Conservation (phyloP, 2,797 vertebrate species). For the Neostethus bicornis region DNA sequence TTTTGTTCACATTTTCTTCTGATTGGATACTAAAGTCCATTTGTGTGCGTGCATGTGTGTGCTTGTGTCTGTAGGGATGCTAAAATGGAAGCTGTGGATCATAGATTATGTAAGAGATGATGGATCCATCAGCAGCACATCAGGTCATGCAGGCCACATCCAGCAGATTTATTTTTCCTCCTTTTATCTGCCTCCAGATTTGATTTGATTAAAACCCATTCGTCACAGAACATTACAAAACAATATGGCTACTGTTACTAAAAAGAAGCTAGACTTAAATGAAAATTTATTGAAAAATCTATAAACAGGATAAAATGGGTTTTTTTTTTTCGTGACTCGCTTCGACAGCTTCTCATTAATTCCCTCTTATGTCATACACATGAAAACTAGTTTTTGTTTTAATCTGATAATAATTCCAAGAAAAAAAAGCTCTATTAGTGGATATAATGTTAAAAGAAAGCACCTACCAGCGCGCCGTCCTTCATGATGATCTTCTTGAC, state of each 20-base stretch:
- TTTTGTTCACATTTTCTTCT: not conserved
- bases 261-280: too few species aligned
- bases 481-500: constrained; percentile 82
- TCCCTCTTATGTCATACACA: constrained; percentile 20
- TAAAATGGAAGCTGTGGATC: constrained; percentile 53
- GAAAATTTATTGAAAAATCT: too few species aligned
- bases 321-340: too few species aligned
- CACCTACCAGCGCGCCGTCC: constrained; percentile 76
- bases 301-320: too few species aligned
- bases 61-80: not conserved
- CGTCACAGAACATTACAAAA: too few species aligned
- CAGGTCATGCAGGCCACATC: constrained; percentile 26
- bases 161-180: too few species aligned
- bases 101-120: constrained; percentile 56
- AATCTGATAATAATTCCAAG: not conserved
- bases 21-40: fast-evolving
- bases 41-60: not conserved
- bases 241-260: too few species aligned
- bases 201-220: too few species aligned
- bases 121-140: constrained; percentile 46
- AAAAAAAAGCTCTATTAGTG: not conserved
- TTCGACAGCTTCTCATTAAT: constrained; percentile 5
- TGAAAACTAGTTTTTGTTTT: not conserved
- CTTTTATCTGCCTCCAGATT: too few species aligned
- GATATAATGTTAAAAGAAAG: too few species aligned